Conservation (phyloP, 2,113 vertebrate genomes). For the Proteles cristata region DNA sequence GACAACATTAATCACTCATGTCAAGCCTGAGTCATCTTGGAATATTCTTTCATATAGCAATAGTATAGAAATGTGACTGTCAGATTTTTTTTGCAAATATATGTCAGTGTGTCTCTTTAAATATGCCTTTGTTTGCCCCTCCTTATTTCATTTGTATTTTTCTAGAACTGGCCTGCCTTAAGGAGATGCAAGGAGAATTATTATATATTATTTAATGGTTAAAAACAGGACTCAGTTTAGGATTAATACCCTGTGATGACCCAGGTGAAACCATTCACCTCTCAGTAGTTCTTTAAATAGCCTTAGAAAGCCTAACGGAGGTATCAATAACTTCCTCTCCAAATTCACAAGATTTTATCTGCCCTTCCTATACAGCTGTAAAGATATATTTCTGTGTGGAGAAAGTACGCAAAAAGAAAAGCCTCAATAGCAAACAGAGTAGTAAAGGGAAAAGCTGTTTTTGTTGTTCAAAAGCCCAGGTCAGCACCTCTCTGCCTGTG, state of each 20-base stretch:
- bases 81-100: background rate
- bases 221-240: background rate
- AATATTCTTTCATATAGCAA: background rate
- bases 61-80: background rate
- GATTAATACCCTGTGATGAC: background rate
- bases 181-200: background rate
- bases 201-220: background rate
- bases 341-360: background rate
- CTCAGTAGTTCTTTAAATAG: background rate
- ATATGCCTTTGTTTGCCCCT: background rate
- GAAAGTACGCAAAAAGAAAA: background rate
- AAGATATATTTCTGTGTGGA: background rate
- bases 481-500: background rate
- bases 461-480: background rate
- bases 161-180: background rate
- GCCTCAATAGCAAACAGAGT: background rate
- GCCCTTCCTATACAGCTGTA: background rate
- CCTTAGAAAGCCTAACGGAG: background rate
- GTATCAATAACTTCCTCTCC: background rate
- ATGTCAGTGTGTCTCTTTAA: background rate
- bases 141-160: background rate
- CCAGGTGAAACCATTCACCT: background rate
- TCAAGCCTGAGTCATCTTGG: background rate
- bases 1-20: background rate
- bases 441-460: background rate